phyloP scores from a whole-genome alignment of 2,113 vertebrate genomes.

The Anolis carolinensis region DNA sequence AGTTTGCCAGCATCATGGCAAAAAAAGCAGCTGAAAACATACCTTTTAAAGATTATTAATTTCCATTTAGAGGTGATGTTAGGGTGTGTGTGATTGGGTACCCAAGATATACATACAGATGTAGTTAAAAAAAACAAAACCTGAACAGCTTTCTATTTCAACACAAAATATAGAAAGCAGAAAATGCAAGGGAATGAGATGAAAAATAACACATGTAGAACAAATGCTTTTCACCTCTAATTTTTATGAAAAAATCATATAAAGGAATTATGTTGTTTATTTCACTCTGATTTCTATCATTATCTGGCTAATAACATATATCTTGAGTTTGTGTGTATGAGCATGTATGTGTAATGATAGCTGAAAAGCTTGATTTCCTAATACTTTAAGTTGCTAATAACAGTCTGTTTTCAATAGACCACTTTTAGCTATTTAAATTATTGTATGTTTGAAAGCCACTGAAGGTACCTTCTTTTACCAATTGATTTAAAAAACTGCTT shows the following conservation, averaged over 20 bases:
- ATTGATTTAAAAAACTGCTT: neutral
- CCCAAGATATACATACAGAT: neutral
- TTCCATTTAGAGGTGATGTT: neutral
- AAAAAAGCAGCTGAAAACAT: constrained; percentile 5
- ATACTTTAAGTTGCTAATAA: neutral
- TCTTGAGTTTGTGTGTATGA: neutral
- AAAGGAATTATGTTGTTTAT: constrained; percentile 14
- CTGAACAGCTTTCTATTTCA: constrained; percentile 24
- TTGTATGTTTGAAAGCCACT: neutral
- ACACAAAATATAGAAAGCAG: constrained; percentile 19
- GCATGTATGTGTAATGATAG: neutral
- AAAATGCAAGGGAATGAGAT: constrained; percentile 16
- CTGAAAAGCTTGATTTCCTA: neutral
- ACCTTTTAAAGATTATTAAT: constrained; percentile 5
- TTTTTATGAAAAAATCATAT: neutral
- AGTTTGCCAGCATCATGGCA: neutral
- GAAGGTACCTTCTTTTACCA: neutral
- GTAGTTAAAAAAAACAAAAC: neutral
- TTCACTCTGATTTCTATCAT: constrained; percentile 3
- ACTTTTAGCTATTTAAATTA: fast-evolving
- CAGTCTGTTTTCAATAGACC: neutral
- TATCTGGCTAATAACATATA: neutral
- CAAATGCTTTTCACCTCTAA: neutral
- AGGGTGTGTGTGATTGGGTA: no score
- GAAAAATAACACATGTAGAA: constrained; percentile 29